A percentile compares a stretch with the other conserved stretches of the same genome.
Evolutionary conservation across 2,888 invertebrate species (phyloP).

Genomic region (Zaprionus lineosus): DNA sequence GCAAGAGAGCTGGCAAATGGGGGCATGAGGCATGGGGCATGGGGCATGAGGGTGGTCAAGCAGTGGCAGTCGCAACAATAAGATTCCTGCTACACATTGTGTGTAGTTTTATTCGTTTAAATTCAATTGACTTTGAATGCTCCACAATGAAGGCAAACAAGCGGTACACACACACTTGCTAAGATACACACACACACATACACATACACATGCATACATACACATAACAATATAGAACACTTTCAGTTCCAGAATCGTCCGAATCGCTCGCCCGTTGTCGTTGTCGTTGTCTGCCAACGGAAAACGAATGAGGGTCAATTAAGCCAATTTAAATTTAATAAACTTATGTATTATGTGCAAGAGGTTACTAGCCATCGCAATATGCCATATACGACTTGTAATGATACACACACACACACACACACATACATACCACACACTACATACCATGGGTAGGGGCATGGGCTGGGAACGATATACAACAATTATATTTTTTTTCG

Average conservation of each 20-base stretch:
- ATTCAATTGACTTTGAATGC: slow-evolving; percentile 76
- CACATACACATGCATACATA: slow-evolving; percentile 8
- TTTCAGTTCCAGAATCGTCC: slow-evolving; percentile 32
- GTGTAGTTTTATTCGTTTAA: slow-evolving; percentile 75
- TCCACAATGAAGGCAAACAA: slow-evolving; percentile 71
- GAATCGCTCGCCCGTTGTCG: slow-evolving; percentile 26
- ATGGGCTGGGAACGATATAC: background rate
- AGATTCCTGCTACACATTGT: slow-evolving; percentile 28
- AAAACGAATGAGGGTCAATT: slow-evolving; percentile 83
- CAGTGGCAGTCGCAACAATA: slow-evolving; percentile 46
- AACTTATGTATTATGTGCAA: slow-evolving; percentile 83
- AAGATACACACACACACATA: slow-evolving; percentile 4
- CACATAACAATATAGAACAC: background rate
- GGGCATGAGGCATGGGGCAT: too few relatives aligned
- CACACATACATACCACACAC: background rate
- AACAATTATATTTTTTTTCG: slow-evolving; percentile 22
- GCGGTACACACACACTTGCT: slow-evolving; percentile 31
- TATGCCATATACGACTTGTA: slow-evolving; percentile 63
- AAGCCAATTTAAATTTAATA: slow-evolving; percentile 84
- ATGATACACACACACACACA: slow-evolving; percentile 48
- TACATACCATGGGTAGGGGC: background rate
- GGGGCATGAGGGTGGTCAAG: too few relatives aligned
- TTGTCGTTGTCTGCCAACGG: slow-evolving; percentile 59
- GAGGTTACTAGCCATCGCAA: slow-evolving; percentile 73
- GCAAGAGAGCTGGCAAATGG: slow-evolving; percentile 63